Conservation (phyloP, 2,797 vertebrate species). For the Sebastes goodei region DNA sequence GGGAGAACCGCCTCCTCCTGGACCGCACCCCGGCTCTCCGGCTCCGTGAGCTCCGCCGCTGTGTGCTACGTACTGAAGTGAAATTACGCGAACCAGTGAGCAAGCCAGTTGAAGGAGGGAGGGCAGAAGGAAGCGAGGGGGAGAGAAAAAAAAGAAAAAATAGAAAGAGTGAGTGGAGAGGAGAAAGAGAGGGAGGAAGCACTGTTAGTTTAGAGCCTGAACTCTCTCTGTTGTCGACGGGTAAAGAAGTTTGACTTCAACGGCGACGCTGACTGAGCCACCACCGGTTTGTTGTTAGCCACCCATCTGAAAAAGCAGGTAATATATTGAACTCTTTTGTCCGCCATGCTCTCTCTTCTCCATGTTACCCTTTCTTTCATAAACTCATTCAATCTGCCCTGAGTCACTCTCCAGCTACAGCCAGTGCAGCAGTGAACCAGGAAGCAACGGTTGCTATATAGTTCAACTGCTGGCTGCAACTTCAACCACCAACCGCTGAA, state of each 20-base stretch:
- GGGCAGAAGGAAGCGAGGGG: constrained; percentile 49
- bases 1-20: constrained; percentile 24
- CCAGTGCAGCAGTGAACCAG: constrained; percentile 74
- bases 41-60: constrained; percentile 36
- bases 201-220: constrained; percentile 70
- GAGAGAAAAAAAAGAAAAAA: constrained; percentile 33
- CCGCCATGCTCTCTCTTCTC: background rate
- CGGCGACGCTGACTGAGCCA: constrained; percentile 73
- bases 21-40: constrained; percentile 75
- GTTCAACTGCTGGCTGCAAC: constrained; percentile 22
- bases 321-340: constrained; percentile 19
- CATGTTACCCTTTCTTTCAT: background rate
- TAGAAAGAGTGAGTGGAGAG: constrained; percentile 50
- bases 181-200: constrained; percentile 66
- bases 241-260: constrained; percentile 70
- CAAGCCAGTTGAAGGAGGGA: constrained; percentile 71
- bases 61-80: constrained; percentile 40
- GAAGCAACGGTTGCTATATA: constrained; percentile 49
- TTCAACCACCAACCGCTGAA: constrained; percentile 33
- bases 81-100: constrained; percentile 71
- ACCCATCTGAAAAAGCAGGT: constrained; percentile 72
- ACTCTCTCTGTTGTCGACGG: constrained; percentile 72
- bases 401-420: background rate
- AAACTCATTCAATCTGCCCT: constrained; percentile 17
- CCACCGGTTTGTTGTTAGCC: constrained; percentile 64